Base-by-base conservation (phyloP, 92 coral and sea anemone species). In the Porites divaricata region DNA sequence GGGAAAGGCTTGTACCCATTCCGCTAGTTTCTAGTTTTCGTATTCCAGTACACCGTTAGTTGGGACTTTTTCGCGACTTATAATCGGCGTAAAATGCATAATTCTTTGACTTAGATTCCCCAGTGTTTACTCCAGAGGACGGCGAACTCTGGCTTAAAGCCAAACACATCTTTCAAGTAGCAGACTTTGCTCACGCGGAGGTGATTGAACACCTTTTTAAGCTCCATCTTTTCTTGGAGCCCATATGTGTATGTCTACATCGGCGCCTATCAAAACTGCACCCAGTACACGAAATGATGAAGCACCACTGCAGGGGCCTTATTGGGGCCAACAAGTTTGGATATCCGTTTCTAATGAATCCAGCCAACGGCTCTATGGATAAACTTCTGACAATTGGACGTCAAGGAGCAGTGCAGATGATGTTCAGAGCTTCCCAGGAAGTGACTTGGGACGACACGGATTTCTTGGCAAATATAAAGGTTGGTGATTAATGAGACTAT, bases 131-230 rank as follows among this genome's bases (percentile, higher is more conserved):
- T n/a, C 93, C 95, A 25, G 89, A 64, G 12, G 95, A 94, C 15
- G 85, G 88, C 11, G 95, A 92, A 67, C 56, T 75, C 8, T 94
- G 98, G 98, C 26, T 87, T 49, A 84, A 83, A 78, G 95, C 95
- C 35, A 94, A 94, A 85, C 93, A 85, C 23, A 76, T 87, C 8
- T 92, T 94, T 35, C 95, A 94, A 64, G 89, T 61, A 14, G 89
- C 91, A 59, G 98, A 94, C 85, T 94, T 72, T 62, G 89, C 83
- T 1, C 89, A 92, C 28, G 68, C 70, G 6, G 86, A 86, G 66
- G 75, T 90, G 19, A 86, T 92, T 28, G 98, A 94, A 22, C 98
- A 94, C 70, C 87, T 94, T 1, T 90, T 80, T 58, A 94, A 92
- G 67, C 78, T 90, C 11, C 96, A 93, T 65, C 54, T 90, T 2